Evolutionary conservation across 2,888 invertebrate genomes (phyloP).

Genomic region (Galeopsomyia nigrocyanea): DNA sequence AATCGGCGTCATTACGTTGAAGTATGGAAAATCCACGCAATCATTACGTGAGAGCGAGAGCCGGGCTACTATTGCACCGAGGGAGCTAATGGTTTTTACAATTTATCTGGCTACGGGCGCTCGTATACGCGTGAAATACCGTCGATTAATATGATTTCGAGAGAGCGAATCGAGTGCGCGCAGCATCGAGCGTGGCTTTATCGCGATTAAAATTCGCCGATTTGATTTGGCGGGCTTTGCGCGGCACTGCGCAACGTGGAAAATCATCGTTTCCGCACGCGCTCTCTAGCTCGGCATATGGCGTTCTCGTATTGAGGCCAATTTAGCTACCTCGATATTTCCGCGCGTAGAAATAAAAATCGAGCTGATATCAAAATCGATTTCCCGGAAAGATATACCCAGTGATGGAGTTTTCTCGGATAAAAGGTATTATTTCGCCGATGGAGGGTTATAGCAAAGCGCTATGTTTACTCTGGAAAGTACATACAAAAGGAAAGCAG

Average conservation of each 20-base stretch:
- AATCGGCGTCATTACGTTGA: conserved; percentile 46
- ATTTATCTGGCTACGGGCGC: conserved; percentile 32
- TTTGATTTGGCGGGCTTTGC: conserved; percentile 23
- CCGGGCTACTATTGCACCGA: background rate
- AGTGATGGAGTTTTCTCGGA: too few species aligned
- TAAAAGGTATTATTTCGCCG: too few species aligned
- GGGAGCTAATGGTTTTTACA: conserved; percentile 40
- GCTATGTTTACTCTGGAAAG: too few species aligned
- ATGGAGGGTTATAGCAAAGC: too few species aligned
- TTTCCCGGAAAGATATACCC: too few species aligned
- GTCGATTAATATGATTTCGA: conserved; percentile 38
- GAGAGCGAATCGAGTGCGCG: background rate
- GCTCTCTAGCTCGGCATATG: too few species aligned
- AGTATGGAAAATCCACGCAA: conserved; percentile 45
- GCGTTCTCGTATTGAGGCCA: too few species aligned
- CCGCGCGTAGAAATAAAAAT: too few species aligned
- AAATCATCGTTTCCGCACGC: background rate
- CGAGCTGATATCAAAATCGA: too few species aligned
- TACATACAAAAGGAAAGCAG: too few species aligned
- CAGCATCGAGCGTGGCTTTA: conserved; percentile 22
- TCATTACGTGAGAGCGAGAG: conserved; percentile 26
- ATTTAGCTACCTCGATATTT: too few species aligned
- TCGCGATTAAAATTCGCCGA: conserved; percentile 41
- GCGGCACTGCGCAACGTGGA: background rate
- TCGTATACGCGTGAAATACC: background rate